A percentile compares a stretch with the other conserved stretches of the same genome.
These are phyloP conservation scores for Osmoderma eremita DNA, from an alignment of 2,888 invertebrate genomes.

Conservation along the genomic window DNA sequence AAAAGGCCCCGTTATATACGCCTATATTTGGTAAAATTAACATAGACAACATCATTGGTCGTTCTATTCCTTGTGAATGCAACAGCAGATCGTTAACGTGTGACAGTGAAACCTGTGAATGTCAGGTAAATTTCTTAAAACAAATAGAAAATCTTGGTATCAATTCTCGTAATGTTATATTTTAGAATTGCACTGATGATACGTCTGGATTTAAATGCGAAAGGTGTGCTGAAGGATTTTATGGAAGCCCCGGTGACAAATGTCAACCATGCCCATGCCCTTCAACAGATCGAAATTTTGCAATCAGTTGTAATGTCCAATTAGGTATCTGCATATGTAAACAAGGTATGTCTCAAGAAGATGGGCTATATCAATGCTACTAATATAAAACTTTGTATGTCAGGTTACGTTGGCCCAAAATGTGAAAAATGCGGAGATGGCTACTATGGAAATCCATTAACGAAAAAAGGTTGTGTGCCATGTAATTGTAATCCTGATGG, in stretches of 20 bases:
- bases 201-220: conserved; percentile 80
- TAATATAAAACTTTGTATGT: neutral
- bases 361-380: neutral
- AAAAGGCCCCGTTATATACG: conserved; percentile 65
- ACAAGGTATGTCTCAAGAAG: conserved; percentile 66
- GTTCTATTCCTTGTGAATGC: conserved; percentile 83
- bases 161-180: conserved; percentile 21
- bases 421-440: conserved; percentile 88
- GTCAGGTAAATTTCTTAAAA: conserved; percentile 70
- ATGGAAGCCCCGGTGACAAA: conserved; percentile 78
- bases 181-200: conserved; percentile 83
- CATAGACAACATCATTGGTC: conserved; percentile 79
- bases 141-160: neutral
- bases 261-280: conserved; percentile 95
- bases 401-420: conserved; percentile 74
- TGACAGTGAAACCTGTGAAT: conserved; percentile 85
- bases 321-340: conserved; percentile 83
- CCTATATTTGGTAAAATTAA: conserved; percentile 73
- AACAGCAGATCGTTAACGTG: conserved; percentile 81
- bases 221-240: conserved; percentile 86
- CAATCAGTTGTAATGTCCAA: conserved; percentile 77
- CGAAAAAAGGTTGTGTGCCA: conserved; percentile 75
- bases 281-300: conserved; percentile 80
- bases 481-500: conserved; percentile 92
- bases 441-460: conserved; percentile 80